Conservation (phyloP, 2,797 vertebrate genomes). For the Petrocephalus sullivani region DNA sequence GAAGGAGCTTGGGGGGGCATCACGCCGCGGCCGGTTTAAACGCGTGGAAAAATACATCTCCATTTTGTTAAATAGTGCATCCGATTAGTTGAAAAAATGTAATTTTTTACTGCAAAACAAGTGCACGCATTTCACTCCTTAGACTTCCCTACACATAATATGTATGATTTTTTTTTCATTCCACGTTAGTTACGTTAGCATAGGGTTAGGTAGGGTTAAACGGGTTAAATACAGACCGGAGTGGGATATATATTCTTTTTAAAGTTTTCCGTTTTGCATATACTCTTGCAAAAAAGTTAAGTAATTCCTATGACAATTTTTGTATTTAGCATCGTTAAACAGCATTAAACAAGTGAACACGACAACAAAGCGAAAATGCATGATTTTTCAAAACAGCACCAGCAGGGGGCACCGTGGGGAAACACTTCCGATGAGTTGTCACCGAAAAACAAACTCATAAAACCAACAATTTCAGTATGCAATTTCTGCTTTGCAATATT, state of each 20-base stretch:
- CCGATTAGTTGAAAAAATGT: neutral
- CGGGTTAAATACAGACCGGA: neutral
- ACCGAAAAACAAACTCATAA: neutral
- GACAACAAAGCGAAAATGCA: neutral
- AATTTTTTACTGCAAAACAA: neutral
- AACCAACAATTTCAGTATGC: neutral
- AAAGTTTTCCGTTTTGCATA: neutral
- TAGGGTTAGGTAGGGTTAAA: neutral
- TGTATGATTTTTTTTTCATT: too few species aligned
- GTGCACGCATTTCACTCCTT: too few species aligned
- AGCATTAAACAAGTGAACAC: neutral
- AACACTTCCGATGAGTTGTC: neutral
- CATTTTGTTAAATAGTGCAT: neutral
- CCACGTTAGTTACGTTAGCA: too few species aligned
- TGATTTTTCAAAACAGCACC: neutral
- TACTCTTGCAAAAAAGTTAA: neutral
- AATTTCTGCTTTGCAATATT: neutral
- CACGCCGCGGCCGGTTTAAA: too few species aligned
- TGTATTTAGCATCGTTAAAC: neutral
- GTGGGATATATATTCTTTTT: neutral
- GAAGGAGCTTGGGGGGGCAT: too few species aligned
- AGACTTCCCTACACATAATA: too few species aligned
- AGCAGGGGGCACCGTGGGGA: constrained; percentile 1
- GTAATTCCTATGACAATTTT: neutral
- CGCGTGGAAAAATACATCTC: neutral